Evolutionary conservation across 2,797 vertebrate species (phyloP).

Genomic region (Dendrocincla tyrannina): DNA sequence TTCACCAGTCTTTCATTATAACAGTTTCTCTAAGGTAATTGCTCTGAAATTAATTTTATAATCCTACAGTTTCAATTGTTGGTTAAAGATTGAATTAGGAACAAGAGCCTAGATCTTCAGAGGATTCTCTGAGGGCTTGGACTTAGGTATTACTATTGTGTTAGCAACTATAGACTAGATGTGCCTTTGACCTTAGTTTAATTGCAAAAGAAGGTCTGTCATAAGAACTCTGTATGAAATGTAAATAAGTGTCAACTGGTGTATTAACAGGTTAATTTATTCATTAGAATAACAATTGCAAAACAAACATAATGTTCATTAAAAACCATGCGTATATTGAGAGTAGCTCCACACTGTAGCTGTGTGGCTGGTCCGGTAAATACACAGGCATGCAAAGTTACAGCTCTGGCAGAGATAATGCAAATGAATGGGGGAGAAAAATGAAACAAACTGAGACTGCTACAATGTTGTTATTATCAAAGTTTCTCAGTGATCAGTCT

Average conservation of each 20-base stretch:
- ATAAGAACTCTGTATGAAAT: not conserved
- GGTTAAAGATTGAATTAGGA: conserved; percentile 32
- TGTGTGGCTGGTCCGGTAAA: not conserved
- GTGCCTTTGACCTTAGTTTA: conserved; percentile 13
- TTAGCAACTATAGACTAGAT: not conserved
- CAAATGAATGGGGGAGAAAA: not conserved
- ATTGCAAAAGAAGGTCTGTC: not conserved
- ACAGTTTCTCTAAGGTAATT: conserved; percentile 45
- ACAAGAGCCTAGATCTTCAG: not conserved
- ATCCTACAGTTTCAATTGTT: conserved; percentile 28
- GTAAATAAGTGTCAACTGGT: conserved; percentile 7
- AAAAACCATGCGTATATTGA: not conserved
- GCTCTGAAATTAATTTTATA: conserved; percentile 44
- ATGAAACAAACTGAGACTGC: not conserved
- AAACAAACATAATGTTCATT: not conserved
- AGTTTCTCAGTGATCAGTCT: not conserved
- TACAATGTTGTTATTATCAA: not conserved
- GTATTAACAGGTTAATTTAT: conserved; percentile 25
- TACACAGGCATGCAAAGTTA: not conserved
- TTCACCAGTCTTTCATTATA: conserved; percentile 37
- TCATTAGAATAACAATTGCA: not conserved
- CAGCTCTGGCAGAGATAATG: not conserved
- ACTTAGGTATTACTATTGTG: not conserved
- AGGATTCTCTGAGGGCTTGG: not conserved
- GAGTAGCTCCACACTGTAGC: no score